Base-by-base conservation (phyloP, 2,797 vertebrate species). In the Huso huso region DNA sequence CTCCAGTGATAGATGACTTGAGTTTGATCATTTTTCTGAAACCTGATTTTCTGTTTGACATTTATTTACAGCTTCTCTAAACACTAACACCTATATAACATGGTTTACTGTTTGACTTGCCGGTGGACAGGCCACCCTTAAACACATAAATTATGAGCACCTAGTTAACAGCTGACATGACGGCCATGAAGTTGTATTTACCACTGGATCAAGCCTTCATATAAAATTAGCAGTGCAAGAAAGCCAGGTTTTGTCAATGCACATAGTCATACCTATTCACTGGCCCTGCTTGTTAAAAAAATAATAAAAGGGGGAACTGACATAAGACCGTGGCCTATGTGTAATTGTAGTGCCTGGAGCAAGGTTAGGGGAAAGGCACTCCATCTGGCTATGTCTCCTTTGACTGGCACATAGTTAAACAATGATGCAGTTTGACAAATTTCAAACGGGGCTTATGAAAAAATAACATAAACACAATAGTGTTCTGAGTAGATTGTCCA, bases 381-480 rank as follows among this genome's bases (percentile, higher is more conserved):
- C 89, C 92, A 93, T 93, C 93, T 95, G 93, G 93, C 87, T 85
- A 78, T 72, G 75, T 78, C 51, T 67, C 78, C 74, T 90, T 88
- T 90, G 91, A 95, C 86, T 88, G 93, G 90, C 90, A 88, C 86
- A 84, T 88, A 89, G 79, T 83, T 91, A 92, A 94, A 95, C 94
- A 95, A 88, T 91, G 91, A 94, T 93, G 93, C 86, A 90, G 92
- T 92, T 92, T 95, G 94, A 97, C 92, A 93, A 94, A 96, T 94
- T 92, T 93, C 86, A 89, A 93, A 88, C 87, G 85, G 80, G 88
- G 91, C 84, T 92, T 93, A 93, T 91, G 92, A 92, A 93, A 93
- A 91, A 93, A 91, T 92, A 93, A 93, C 89, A 91, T 94, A 89
- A 88, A 94, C 84, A 87, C 85, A 84, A 90, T 82, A 84, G 86